Evolutionary conservation across 2,113 vertebrate genomes (phyloP), one percentile per base, ranked within the genome.

Genomic region (Scytalopus superciliaris): DNA sequence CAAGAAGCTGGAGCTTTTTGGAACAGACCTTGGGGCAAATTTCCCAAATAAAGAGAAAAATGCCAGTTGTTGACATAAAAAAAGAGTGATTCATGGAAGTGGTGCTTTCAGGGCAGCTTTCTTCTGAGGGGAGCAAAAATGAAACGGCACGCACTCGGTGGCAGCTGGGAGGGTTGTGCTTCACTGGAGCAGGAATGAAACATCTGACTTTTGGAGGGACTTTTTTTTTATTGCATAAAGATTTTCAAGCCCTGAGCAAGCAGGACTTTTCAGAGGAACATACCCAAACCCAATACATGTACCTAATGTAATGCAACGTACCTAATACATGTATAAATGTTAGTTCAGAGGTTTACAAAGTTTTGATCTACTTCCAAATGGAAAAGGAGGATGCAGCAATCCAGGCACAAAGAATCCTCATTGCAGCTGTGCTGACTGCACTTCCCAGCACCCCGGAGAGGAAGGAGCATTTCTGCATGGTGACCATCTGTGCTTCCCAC

Each of bases 401-500:
- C 33, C 79, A 76, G 90, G 94, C 94, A 93, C 85, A 81, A 83
- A 64, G 5, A 88, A 69, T 31, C 30, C 83, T 89, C 68, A 3
- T 5, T 84, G 92, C 92, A 97, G 95, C 85, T 92, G 94, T 74
- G 76, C 75, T 94, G 86, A 87, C 68, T 88, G 72, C 12, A 1
- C 63, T 88, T 63, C 79, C 77, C 94, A 81, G 69, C 77, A 55
- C 45, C 86, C 88, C 45, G 31, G 90, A 63, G 92, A 77, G 83
- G 82, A 88, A 57, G 63, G 19, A 88, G 53, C 50, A 40, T 64
- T 88, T 83, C 92, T 92, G 85, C 85, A 4, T 62, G 80, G 74
- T 78, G 45, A 8, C 94, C 93, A 92, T 94, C 94, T 95, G 94
- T 42, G 68, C 80, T 56, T 81, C 87, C 89, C 56, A 14, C 87